Base-by-base conservation (phyloP, 2,888 invertebrate species). In the Dilophus febrilis region DNA sequence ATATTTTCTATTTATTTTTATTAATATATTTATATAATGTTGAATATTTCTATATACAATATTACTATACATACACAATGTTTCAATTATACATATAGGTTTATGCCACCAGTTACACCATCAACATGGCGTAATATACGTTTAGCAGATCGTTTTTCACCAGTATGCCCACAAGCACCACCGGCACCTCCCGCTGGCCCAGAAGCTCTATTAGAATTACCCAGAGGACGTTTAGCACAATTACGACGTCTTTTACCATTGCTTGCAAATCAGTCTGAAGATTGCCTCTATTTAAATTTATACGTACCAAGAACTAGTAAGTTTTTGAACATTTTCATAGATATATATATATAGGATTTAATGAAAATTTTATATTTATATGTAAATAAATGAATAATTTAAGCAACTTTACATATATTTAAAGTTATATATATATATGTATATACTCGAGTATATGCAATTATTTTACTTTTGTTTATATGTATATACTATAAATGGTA, bases 221-320 rank as follows among this genome's bases (percentile, higher is more conserved):
- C 94, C 29, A 72, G 82, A 44, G 84, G 82, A 37, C 73, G 90
- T 40, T 77, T 88, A 47, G 76, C 81, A 17, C 83, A 90, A 60
- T 71, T 94, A 44, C 81, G 86, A 55, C 77, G 84, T 46, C 67
- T 95, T 50, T 64, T 83, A 51, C 86, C 88, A 14, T 67, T 85
- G 49, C 72, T 95, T 43, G 75, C 77, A 54, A 87, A 92, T 60
- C 92, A 95, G 68, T 88, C 86, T 62, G 97, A 97, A 68, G 95
- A 97, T 70, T 97, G 97, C 62, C 79, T 97, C 52, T 92, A 90
- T 64, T 77, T 97, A 59, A 97, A 97, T 68, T 75, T 97, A 50
- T 97, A 91, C 67, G 87, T 91, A 48, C 95, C 95, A 46, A 73
- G 83, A 52, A 72, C 70, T 18, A 38, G 41, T 41, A 29, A 32